Conservation (phyloP, 2,888 invertebrate species). For the Meiosimyza platycephala region DNA sequence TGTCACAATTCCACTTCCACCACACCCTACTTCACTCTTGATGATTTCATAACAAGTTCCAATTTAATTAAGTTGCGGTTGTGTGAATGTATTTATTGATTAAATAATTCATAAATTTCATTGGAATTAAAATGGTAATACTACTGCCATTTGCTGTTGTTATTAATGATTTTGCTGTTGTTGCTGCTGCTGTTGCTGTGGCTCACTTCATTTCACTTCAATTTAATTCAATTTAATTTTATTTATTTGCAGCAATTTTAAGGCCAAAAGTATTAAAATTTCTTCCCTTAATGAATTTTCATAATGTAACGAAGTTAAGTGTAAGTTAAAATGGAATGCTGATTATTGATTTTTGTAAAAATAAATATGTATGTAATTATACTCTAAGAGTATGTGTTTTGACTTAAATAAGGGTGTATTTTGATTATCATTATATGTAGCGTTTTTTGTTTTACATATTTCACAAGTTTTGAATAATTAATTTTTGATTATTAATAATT, state of each 20-base stretch:
- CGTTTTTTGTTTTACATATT: too few relatives aligned
- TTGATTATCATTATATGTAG: too few relatives aligned
- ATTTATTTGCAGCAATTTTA: slow-evolving; percentile 59
- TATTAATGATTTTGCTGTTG: slow-evolving; percentile 1
- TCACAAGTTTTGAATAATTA: too few relatives aligned
- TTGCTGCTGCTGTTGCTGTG: slow-evolving; percentile 38
- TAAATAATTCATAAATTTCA: slow-evolving; percentile 48
- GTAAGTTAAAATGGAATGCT: slow-evolving; percentile 11
- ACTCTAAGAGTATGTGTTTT: too few relatives aligned
- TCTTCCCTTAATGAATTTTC: slow-evolving; percentile 5
- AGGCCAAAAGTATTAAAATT: slow-evolving; percentile 48
- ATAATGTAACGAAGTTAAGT: neutral
- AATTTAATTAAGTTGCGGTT: slow-evolving; percentile 59
- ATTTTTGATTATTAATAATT: too few relatives aligned
- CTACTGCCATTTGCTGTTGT: too few relatives aligned
- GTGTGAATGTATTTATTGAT: slow-evolving; percentile 51
- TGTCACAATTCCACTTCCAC: too few relatives aligned
- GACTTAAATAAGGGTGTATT: too few relatives aligned
- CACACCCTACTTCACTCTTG: neutral
- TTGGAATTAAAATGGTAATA: slow-evolving; percentile 2
- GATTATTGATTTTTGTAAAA: slow-evolving; percentile 16
- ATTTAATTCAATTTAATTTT: slow-evolving; percentile 63
- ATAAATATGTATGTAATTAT: too few relatives aligned
- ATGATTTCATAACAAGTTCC: slow-evolving; percentile 47
- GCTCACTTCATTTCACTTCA: slow-evolving; percentile 42